Conservation (phyloP, 30 jellyfish, hydroid and myxozoan species). For the Sanderia malayensis region DNA sequence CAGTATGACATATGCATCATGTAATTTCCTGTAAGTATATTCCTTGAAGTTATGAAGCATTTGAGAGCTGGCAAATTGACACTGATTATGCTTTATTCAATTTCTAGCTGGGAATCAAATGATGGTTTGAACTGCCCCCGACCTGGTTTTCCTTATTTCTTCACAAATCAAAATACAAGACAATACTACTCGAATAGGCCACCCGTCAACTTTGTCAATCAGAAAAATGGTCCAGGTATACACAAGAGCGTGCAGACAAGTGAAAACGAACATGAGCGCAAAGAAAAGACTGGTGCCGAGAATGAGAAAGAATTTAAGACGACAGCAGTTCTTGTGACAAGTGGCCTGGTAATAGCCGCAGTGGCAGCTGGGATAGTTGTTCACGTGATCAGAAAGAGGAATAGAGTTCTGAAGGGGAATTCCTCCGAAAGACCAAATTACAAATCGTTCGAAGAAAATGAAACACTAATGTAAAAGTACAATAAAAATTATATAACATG, state of each 20-base stretch:
- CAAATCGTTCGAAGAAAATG: too few species aligned
- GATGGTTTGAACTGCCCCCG: slow-evolving; percentile 62
- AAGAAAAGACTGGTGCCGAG: background rate
- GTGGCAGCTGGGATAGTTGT: slow-evolving; percentile 2
- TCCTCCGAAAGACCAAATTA: too few species aligned
- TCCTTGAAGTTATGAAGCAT: too few species aligned
- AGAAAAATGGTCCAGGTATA: background rate
- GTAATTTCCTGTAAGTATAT: too few species aligned
- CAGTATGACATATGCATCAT: too few species aligned
- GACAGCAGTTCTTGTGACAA: background rate
- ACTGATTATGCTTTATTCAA: too few species aligned
- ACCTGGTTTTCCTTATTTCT: slow-evolving; percentile 62
- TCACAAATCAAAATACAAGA: slow-evolving; percentile 51
- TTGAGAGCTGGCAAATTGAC: too few species aligned
- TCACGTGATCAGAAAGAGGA: background rate
- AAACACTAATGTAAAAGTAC: too few species aligned
- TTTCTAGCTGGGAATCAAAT: slow-evolving; percentile 38
- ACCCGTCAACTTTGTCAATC: background rate
- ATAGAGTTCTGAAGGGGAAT: too few species aligned
- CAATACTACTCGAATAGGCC: slow-evolving; percentile 31
- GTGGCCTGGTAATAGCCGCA: background rate
- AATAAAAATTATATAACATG: too few species aligned
- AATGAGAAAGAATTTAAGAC: background rate
- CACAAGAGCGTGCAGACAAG: too few species aligned
- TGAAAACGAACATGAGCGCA: background rate